phyloP scores from a whole-genome alignment of 2,888 invertebrate genomes.

The Pelosia muscerda region DNA sequence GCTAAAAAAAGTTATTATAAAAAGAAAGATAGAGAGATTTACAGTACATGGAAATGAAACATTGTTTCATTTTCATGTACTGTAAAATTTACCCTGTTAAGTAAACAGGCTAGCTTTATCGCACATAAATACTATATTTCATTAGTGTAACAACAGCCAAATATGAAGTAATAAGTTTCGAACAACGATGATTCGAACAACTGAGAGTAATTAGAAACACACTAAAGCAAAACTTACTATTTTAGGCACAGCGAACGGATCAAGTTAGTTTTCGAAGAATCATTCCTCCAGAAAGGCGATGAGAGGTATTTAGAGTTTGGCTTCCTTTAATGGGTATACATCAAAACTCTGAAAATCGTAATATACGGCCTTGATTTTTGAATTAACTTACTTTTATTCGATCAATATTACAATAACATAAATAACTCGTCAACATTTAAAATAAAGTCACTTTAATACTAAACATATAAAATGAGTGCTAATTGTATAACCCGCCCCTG shows the following conservation, averaged over 20 bases:
- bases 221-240: slow-evolving; percentile 53
- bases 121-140: not conserved
- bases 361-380: too few relatives aligned
- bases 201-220: slow-evolving; percentile 11
- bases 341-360: slow-evolving; percentile 11
- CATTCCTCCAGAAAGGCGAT: slow-evolving; percentile 92
- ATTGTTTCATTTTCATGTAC: too few relatives aligned
- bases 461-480: too few relatives aligned
- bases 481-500: too few relatives aligned
- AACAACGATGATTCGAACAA: slow-evolving; percentile 16
- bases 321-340: slow-evolving; percentile 14
- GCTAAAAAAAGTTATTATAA: too few relatives aligned
- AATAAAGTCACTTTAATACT: too few relatives aligned
- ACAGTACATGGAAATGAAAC: not conserved
- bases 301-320: slow-evolving; percentile 87
- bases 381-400: too few relatives aligned
- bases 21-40: too few relatives aligned
- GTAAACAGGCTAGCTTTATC: not conserved
- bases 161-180: slow-evolving; percentile 8
- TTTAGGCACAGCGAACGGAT: slow-evolving; percentile 91
- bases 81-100: too few relatives aligned
- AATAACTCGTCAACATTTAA: too few relatives aligned
- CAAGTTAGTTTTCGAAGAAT: slow-evolving; percentile 93
- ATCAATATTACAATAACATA: too few relatives aligned
- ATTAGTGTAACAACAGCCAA: slow-evolving; percentile 2